phyloP scores from a whole-genome alignment of 2,888 invertebrate genomes.

The Stenichneumon culpator region DNA sequence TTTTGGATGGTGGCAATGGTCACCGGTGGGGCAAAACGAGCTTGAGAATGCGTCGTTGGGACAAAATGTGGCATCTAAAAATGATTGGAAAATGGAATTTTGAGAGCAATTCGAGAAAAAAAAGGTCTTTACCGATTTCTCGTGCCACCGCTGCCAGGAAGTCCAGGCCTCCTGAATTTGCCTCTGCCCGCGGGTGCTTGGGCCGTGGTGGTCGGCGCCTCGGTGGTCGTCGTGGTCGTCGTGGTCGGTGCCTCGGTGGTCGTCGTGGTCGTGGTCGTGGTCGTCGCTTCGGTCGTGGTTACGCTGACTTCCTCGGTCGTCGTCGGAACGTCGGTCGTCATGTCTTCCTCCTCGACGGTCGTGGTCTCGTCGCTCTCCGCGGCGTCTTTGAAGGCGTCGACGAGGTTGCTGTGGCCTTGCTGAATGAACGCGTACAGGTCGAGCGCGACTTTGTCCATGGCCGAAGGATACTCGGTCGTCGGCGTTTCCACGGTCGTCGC shows the following conservation, averaged over 20 bases:
- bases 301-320: constrained; percentile 86
- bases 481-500: constrained; percentile 85
- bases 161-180: constrained; percentile 78
- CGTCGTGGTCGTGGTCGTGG: constrained; percentile 85
- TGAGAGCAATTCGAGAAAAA: too few relatives aligned
- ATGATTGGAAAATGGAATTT: too few relatives aligned
- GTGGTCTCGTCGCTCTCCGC: constrained; percentile 87
- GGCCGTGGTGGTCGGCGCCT: constrained; percentile 78
- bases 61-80: too few relatives aligned
- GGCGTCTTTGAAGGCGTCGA: constrained; percentile 85
- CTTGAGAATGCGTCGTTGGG: too few relatives aligned
- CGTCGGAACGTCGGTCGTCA: constrained; percentile 82
- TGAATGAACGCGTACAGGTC: constrained; percentile 93
- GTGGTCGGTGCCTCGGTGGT: constrained; percentile 85
- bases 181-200: constrained; percentile 79
- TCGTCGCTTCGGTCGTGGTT: constrained; percentile 80
- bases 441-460: constrained; percentile 93
- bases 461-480: constrained; percentile 88
- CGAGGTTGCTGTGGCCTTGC: constrained; percentile 87
- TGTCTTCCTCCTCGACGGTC: constrained; percentile 84
- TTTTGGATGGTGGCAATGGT: too few relatives aligned
- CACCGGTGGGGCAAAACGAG: too few relatives aligned
- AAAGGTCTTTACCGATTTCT: constrained; percentile 75
- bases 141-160: constrained; percentile 67
- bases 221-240: constrained; percentile 86